Conservation (phyloP, 2,113 vertebrate species). For the Jacana jacana region DNA sequence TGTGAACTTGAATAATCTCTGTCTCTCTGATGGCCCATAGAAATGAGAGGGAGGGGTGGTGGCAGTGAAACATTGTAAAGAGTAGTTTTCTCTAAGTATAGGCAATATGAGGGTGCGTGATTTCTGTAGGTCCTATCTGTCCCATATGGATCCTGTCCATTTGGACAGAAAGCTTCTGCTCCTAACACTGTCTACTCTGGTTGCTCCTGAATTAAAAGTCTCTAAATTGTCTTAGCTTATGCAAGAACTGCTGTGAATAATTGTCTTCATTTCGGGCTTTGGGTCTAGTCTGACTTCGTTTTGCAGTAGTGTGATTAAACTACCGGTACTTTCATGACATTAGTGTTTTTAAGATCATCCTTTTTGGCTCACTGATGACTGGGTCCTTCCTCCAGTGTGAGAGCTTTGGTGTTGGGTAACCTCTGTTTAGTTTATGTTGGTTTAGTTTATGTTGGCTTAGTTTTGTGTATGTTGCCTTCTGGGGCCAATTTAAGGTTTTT, state of each 20-base stretch:
- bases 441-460: neutral
- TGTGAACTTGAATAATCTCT: neutral
- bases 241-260: neutral
- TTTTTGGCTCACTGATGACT: neutral
- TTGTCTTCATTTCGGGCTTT: neutral
- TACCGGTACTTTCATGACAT: accelerated
- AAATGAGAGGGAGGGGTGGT: neutral
- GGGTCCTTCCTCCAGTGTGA: accelerated
- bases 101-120: accelerated
- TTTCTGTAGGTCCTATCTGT: neutral
- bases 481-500: neutral
- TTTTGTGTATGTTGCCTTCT: neutral
- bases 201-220: neutral
- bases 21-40: neutral
- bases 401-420: neutral
- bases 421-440: neutral
- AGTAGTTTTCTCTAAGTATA: neutral
- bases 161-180: neutral
- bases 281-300: neutral
- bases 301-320: neutral
- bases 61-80: neutral
- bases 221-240: neutral
- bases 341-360: neutral
- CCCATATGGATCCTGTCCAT: neutral
- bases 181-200: neutral